Percentiles rank a stretch among this genome's conserved stretches.
These are phyloP conservation scores for Pediacus dermestoides DNA, from an alignment of 2,888 invertebrate genomes.

Conservation along the genomic window DNA sequence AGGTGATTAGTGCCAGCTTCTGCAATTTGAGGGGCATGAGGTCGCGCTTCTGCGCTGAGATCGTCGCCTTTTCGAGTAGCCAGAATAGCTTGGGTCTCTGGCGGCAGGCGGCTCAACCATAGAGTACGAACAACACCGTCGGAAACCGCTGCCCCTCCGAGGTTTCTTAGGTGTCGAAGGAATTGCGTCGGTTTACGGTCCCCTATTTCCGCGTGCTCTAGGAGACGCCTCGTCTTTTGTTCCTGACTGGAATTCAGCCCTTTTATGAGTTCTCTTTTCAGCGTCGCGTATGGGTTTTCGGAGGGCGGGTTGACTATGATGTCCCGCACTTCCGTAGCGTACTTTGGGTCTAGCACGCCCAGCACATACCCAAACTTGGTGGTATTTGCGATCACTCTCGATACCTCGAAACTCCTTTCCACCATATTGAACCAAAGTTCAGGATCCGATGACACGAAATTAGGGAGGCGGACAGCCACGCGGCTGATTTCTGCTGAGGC, in stretches of 20 bases:
- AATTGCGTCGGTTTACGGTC: constrained; percentile 32
- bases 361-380: constrained; percentile 25
- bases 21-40: not conserved
- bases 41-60: constrained; percentile 18
- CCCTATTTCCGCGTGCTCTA: constrained; percentile 17
- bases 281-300: constrained; percentile 17
- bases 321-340: constrained; percentile 29
- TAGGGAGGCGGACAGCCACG: constrained; percentile 18
- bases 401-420: constrained; percentile 18
- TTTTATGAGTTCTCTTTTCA: constrained; percentile 31
- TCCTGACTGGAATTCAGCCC: constrained; percentile 11
- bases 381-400: constrained; percentile 16
- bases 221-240: constrained; percentile 13
- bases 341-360: constrained; percentile 22
- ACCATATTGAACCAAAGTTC: constrained; percentile 28
- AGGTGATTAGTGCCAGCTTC: not conserved
- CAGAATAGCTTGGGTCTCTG: constrained; percentile 18
- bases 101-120: constrained; percentile 21
- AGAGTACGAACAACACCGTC: constrained; percentile 23
- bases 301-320: constrained; percentile 26
- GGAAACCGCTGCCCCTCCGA: constrained; percentile 22
- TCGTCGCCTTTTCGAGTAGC: constrained; percentile 14
- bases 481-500: too few relatives aligned
- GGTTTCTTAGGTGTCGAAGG: constrained; percentile 22
- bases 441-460: constrained; percentile 21